Evolutionary conservation across 2,888 invertebrate genomes (phyloP), one percentile per base, ranked within the genome.

Genomic region (Malthinus seriepunctatus): DNA sequence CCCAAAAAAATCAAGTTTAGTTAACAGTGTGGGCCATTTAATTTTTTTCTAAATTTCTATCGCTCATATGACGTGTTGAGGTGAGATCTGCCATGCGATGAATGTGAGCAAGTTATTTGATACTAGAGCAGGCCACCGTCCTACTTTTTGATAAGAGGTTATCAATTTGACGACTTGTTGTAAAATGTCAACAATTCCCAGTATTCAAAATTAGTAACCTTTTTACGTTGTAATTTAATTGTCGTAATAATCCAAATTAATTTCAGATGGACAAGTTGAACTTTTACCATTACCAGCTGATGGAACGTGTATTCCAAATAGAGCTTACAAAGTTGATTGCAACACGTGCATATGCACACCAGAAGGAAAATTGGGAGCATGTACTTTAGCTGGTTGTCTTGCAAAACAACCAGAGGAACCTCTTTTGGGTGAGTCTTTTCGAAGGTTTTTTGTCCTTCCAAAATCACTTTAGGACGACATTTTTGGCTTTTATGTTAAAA

Each of bases 171-270:
- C 12, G 37, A 45, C 44, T 23, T 46, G 31, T 23, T 23, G 23
- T 38, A 32, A 38, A 37, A 32, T 46, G 46, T 23, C 38, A 53
- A 53, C 51, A 51, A 44, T 14, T 38, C 38, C 37, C 5, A 32
- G 12, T 38, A 39, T 50, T 50, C 50, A 50, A 50, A 50, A 48
- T 48, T 23, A 23, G 23, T 23, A 23, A 23, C 23, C 23, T 23
- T 23, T n/a, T 23, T 10, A 1, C 69, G 71, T 1, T 62, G 61
- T 7, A 9, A 56, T 34, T 32, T 12, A 10, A 70, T 67, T 60
- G 10, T 10, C 6, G 1, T 10, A 35, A 35, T 35, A 7, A 9
- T 6, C 4, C 8, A 10, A 10, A 10, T 9, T 6, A 10, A 8
- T 37, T 12, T 12, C 7, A 42, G 39, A 42, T 42, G 39, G 15